Evolutionary conservation across 2,888 invertebrate species (phyloP), one percentile per base, ranked within the genome.

Genomic region (Apocheima hispidaria): DNA sequence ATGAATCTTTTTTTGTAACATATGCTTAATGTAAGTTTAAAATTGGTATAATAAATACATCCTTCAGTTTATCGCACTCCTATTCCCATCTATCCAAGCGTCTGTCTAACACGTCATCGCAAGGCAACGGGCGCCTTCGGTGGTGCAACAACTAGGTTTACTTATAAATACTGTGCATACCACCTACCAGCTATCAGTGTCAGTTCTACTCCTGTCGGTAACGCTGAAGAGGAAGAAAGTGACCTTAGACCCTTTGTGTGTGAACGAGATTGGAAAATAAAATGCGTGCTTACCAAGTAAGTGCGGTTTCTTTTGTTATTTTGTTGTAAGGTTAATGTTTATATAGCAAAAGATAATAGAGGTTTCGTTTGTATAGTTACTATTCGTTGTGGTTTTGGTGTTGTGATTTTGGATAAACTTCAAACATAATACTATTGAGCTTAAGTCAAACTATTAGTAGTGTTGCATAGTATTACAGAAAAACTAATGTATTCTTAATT

Each of bases 191-290:
- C n/a, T 73, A 81, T 62, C 86, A 89, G 89, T 87, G 87, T 88
- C 87, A 93, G 91, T 93, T 92, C 89, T 68, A 74, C 79, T 92
- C 90, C 90, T 90, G 91, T 90, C 90, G 78, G 83, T 79, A 60
- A 23, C 59, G 83, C 86, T 85, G 90, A 92, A 92, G 88, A 92
- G 90, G 92, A 89, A 82, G 90, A 88, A 91, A 93, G 92, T 92
- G 90, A 88, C 83, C 70, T 63, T 66, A 58, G 49, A 71, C 18
- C 66, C 21, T 28, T 46, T 44, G 50, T 63, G 61, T 58, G 38
- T 69, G 58, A 63, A 68, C 65, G 46, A 65, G 9, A 69, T 59
- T 66, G 58, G 60, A 65, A 35, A 14, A 63, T 65, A 88, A 80
- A 79, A 93, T 93, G 93, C 86, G 83, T 81, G 75, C 82, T 63